Evolutionary conservation across 1,140 invertebrate species (phyloP).

Genomic region (Papilio machaon): DNA sequence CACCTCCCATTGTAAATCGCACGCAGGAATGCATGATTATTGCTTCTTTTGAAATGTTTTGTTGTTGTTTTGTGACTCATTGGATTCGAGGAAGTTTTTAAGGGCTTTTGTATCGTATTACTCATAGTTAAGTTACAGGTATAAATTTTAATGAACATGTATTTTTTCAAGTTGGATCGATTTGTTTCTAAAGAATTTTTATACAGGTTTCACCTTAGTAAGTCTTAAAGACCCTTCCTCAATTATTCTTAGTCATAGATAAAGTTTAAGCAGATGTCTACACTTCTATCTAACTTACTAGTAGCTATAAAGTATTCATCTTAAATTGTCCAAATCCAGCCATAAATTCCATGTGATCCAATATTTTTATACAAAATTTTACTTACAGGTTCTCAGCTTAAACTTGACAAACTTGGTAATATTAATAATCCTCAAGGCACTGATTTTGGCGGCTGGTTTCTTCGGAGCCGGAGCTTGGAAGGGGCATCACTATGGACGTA

Average conservation of each 20-base stretch:
- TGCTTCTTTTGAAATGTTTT: constrained; percentile 38
- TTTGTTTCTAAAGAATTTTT: too few species aligned
- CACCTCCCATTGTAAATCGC: constrained; percentile 62
- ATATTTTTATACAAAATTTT: constrained; percentile 16
- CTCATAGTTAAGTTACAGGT: neutral
- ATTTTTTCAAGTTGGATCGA: neutral
- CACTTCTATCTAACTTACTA: too few species aligned
- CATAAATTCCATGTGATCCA: neutral
- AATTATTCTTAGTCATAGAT: too few species aligned
- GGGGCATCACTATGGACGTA: constrained; percentile 83
- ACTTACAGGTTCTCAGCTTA: constrained; percentile 87
- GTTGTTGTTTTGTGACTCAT: constrained; percentile 14
- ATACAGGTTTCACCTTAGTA: too few species aligned
- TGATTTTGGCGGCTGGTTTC: constrained; percentile 90
- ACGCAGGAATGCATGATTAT: constrained; percentile 61
- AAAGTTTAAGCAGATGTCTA: too few species aligned
- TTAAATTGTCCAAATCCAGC: too few species aligned
- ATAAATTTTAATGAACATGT: neutral
- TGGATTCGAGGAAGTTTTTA: constrained; percentile 7
- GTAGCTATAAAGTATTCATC: too few species aligned
- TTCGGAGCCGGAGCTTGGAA: constrained; percentile 86
- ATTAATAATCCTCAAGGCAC: constrained; percentile 89
- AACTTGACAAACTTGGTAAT: constrained; percentile 92
- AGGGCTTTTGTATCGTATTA: constrained; percentile 22
- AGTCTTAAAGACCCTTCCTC: too few species aligned